A percentile compares a stretch with the other conserved stretches of the same genome.
Evolutionary conservation across 2,113 vertebrate genomes (phyloP).

Genomic region (Amblyornis subalaris): DNA sequence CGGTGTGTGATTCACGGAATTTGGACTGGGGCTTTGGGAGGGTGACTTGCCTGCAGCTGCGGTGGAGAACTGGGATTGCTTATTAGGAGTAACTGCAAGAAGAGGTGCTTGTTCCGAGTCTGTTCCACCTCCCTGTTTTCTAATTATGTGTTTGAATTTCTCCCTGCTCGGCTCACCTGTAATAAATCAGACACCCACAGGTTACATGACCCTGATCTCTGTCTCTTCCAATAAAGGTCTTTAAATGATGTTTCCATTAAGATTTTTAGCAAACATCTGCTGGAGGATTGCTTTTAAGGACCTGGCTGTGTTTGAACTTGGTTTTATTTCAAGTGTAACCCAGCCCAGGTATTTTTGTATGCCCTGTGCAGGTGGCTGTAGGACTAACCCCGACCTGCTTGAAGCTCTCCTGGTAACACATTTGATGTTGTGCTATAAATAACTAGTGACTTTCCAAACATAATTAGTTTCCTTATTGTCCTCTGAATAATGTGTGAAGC

Average conservation of each 20-base stretch:
- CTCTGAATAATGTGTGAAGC: not conserved
- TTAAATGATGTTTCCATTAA: not conserved
- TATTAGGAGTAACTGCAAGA: not conserved
- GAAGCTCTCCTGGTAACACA: not conserved
- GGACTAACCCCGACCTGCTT: not conserved
- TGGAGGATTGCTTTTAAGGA: not conserved
- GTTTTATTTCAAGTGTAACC: not conserved
- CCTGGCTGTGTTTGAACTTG: accelerated
- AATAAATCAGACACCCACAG: not conserved
- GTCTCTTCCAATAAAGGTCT: not conserved
- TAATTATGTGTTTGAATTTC: not conserved
- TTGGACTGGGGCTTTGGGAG: not conserved
- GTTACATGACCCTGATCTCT: not conserved
- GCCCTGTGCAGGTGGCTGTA: not conserved
- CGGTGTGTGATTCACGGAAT: not conserved
- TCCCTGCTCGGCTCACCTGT: not conserved
- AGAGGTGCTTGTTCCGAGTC: not conserved
- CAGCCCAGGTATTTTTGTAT: not conserved
- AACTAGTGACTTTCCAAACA: not conserved
- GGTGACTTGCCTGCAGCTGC: not conserved
- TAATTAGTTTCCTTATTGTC: not conserved
- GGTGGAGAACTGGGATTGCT: not conserved
- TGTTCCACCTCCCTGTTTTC: not conserved
- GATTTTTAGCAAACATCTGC: not conserved
- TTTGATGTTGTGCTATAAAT: not conserved